These are phyloP conservation scores for Luehdorfia chinensis DNA, from an alignment of 1,140 invertebrate genomes.

Conservation along the genomic window DNA sequence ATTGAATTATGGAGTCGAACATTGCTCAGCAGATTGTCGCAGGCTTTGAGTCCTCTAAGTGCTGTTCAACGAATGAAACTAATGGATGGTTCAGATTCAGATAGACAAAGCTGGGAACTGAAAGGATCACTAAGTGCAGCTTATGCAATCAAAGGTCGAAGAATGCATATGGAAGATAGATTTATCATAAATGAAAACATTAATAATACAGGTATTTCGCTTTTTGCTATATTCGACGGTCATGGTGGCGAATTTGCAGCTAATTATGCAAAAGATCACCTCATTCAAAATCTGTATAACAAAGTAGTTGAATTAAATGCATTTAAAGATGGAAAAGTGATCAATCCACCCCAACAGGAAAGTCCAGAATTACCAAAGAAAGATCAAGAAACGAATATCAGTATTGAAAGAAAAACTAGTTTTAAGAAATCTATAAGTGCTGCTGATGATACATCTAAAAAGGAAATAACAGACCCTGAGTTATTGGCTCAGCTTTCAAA, in stretches of 20 bases:
- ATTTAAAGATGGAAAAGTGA: constrained; percentile 79
- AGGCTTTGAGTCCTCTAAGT: constrained; percentile 80
- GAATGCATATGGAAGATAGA: constrained; percentile 95
- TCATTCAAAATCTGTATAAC: constrained; percentile 86
- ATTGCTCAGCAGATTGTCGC: constrained; percentile 84
- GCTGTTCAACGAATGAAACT: constrained; percentile 75
- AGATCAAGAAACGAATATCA: constrained; percentile 53
- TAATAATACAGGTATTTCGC: constrained; percentile 84
- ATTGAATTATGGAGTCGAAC: constrained; percentile 88
- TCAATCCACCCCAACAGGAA: constrained; percentile 46
- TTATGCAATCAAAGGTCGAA: constrained; percentile 92
- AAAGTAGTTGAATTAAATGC: constrained; percentile 85
- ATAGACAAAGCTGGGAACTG: constrained; percentile 87
- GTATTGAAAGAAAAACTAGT: constrained; percentile 80
- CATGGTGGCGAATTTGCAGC: constrained; percentile 97
- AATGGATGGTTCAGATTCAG: constrained; percentile 74
- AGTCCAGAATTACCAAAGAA: constrained; percentile 68
- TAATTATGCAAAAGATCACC: constrained; percentile 90
- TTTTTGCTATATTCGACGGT: constrained; percentile 96
- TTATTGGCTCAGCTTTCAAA: constrained; percentile 82
- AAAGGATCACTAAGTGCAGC: constrained; percentile 86
- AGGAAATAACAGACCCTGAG: constrained; percentile 83
- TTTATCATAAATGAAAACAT: constrained; percentile 89
- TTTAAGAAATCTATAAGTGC: constrained; percentile 81
- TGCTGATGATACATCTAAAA: constrained; percentile 76